Conservation (phyloP, 1,140 invertebrate species). For the Homalodisca vitripennis region DNA sequence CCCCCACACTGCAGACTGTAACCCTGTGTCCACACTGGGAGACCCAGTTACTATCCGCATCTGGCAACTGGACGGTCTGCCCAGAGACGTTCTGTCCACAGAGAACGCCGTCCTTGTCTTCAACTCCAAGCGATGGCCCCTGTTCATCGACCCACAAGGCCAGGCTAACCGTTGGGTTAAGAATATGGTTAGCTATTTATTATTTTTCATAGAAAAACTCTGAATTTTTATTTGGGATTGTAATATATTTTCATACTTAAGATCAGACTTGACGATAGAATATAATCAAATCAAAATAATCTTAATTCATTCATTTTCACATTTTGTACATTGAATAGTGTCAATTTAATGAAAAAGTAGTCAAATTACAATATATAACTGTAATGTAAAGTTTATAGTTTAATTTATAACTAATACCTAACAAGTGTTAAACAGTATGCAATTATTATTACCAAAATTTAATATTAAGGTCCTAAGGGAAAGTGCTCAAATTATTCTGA, state of each 20-base stretch:
- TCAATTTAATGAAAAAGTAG: not conserved
- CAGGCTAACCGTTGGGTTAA: constrained; percentile 74
- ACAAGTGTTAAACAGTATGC: too few species aligned
- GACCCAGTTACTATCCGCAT: constrained; percentile 59
- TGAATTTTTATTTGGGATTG: not conserved
- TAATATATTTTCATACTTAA: not conserved
- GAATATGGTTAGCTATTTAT: constrained; percentile 55
- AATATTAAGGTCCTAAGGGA: too few species aligned
- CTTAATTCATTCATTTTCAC: not conserved
- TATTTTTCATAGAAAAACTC: not conserved
- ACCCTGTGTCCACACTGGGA: constrained; percentile 58
- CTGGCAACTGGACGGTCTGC: constrained; percentile 69
- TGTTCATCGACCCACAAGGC: constrained; percentile 70
- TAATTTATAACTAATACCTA: too few species aligned
- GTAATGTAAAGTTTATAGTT: too few species aligned
- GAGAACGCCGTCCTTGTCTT: constrained; percentile 67
- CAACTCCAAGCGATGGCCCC: constrained; percentile 60
- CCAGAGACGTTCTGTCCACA: constrained; percentile 63
- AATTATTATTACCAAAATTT: too few species aligned
- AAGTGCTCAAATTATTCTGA: too few species aligned
- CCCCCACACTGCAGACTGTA: constrained; percentile 58
- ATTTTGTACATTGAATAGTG: not conserved
- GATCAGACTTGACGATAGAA: not conserved
- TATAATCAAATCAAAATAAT: not conserved
- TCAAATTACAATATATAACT: too few species aligned